Evolutionary conservation across 2,113 vertebrate species (phyloP).

Genomic region (Crotophaga sulcirostris): DNA sequence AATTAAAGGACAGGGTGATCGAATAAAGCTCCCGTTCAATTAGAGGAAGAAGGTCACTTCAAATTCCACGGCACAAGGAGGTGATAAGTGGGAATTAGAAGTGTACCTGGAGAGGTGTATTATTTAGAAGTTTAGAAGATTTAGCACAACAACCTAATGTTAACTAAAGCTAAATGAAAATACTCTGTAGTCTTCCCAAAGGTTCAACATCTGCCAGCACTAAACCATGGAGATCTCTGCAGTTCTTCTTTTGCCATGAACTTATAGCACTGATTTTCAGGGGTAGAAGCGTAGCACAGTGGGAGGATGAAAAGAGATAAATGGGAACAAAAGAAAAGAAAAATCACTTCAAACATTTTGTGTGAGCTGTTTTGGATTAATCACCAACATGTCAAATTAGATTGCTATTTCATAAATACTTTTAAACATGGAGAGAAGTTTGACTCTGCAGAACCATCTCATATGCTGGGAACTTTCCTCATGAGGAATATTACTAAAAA

Average conservation of each 20-base stretch:
- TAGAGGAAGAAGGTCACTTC: constrained; percentile 9
- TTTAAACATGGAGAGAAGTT: not conserved
- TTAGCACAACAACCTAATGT: not conserved
- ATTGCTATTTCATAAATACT: not conserved
- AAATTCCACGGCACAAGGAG: not conserved
- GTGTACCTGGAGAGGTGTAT: not conserved
- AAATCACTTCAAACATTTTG: not conserved
- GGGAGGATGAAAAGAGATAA: not conserved
- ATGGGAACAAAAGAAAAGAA: not conserved
- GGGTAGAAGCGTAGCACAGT: not conserved
- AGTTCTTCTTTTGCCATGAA: not conserved
- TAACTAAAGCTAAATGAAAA: not conserved
- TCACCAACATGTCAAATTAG: not conserved
- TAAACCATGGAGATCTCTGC: not conserved
- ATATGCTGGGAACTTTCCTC: not conserved
- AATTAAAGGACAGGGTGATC: constrained; percentile 46
- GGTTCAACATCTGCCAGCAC: not conserved
- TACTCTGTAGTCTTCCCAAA: not conserved
- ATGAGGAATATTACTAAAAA: not conserved
- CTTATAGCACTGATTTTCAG: not conserved
- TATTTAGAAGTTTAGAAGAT: not conserved
- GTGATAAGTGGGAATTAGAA: constrained; percentile 3
- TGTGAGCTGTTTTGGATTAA: not conserved
- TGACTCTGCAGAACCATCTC: not conserved
- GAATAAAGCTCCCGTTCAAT: not conserved